Evolutionary conservation across 2,797 vertebrate species (phyloP).

Genomic region (Etheostoma nigrum): DNA sequence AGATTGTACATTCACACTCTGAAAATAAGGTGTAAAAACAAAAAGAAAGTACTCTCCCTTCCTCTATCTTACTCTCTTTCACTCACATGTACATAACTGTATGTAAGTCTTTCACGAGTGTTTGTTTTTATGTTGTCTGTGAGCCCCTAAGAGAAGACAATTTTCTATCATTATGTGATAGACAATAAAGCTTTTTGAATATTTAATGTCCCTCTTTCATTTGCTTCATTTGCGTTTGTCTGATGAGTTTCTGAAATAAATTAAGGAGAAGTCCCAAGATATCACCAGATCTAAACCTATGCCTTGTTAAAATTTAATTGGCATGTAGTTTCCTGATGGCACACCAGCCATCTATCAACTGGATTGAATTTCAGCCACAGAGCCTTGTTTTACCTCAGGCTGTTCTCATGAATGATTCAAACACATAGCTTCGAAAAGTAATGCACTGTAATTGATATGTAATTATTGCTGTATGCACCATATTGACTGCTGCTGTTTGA

Average conservation of each 20-base stretch:
- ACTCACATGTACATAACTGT: neutral
- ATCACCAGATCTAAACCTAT: neutral
- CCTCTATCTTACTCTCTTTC: slow-evolving; percentile 5
- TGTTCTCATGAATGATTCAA: too few relatives aligned
- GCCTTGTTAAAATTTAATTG: neutral
- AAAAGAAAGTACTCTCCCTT: neutral
- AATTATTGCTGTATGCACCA: too few relatives aligned
- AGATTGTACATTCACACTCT: slow-evolving; percentile 16
- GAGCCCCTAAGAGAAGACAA: too few relatives aligned
- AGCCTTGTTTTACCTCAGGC: neutral
- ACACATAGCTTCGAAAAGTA: too few relatives aligned
- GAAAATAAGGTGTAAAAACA: slow-evolving; percentile 25
- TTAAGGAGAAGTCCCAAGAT: neutral
- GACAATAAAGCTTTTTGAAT: too few relatives aligned
- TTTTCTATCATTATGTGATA: too few relatives aligned
- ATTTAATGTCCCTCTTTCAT: neutral
- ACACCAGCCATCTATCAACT: neutral
- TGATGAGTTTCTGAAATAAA: slow-evolving; percentile 18
- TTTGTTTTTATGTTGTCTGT: too few relatives aligned
- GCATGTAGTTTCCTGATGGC: neutral
- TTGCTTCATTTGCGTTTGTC: neutral
- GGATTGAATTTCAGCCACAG: neutral
- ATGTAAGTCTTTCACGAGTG: too few relatives aligned
- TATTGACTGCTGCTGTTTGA: too few relatives aligned
- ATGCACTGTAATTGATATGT: too few relatives aligned